Evolutionary conservation across 2,113 vertebrate species (phyloP).

Genomic region (Eonycteris spelaea): DNA sequence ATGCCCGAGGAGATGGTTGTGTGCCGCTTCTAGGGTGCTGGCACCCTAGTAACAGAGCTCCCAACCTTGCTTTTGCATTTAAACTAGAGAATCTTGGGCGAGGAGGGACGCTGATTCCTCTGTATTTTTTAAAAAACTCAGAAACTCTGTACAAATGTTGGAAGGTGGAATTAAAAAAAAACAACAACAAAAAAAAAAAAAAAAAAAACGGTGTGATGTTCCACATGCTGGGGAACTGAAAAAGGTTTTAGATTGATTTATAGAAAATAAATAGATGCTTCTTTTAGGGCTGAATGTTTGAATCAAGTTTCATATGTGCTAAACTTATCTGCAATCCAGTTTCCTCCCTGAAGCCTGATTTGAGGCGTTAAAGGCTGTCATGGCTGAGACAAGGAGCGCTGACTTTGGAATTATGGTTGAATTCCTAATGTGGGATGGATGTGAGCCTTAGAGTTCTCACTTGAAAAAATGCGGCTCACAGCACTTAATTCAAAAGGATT

Average conservation of each 20-base stretch:
- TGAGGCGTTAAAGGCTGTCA: background rate
- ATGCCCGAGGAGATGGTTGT: background rate
- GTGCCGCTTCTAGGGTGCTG: too few species aligned
- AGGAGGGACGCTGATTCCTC: background rate
- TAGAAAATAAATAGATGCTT: background rate
- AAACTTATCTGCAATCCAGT: background rate
- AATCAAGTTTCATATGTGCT: background rate
- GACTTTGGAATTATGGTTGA: background rate
- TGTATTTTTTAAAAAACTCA: background rate
- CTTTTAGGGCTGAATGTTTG: background rate
- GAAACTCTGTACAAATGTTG: background rate
- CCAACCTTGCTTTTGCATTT: background rate
- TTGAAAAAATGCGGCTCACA: background rate
- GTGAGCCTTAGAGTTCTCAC: background rate
- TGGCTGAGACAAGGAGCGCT: background rate
- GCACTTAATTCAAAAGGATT: background rate
- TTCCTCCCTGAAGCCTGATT: background rate
- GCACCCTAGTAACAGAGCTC: background rate
- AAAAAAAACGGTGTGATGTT: background rate
- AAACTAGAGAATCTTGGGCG: background rate
- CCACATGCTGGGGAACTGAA: background rate
- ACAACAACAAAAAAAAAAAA: background rate
- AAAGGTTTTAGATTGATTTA: background rate
- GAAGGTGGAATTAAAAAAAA: background rate
- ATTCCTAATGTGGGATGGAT: background rate